Conservation (phyloP, 2,888 invertebrate species). For the Ectemnius lituratus region DNA sequence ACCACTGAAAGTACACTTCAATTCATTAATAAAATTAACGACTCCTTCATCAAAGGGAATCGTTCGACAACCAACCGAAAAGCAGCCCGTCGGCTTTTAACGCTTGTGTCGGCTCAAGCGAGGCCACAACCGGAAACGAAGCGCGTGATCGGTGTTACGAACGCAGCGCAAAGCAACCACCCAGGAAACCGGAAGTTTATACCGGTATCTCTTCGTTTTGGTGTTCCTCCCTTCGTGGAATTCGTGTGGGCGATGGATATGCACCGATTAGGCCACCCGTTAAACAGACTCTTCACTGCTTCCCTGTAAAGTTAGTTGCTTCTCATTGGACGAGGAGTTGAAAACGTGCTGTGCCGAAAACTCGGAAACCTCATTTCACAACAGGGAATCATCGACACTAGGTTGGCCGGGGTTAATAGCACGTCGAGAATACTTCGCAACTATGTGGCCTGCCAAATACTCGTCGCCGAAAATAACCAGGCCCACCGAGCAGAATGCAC, state of each 20-base stretch:
- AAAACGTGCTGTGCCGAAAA: not conserved
- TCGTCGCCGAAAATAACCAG: slow-evolving; percentile 65
- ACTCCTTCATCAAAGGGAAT: not conserved
- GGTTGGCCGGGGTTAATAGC: slow-evolving; percentile 67
- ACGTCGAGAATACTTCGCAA: slow-evolving; percentile 67
- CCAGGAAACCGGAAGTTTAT: slow-evolving; percentile 66
- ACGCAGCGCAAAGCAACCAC: slow-evolving; percentile 63
- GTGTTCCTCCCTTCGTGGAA: slow-evolving; percentile 47
- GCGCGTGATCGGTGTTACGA: slow-evolving; percentile 67
- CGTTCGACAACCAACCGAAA: slow-evolving; percentile 16
- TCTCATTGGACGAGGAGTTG: too few relatives aligned
- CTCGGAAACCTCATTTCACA: slow-evolving; percentile 9
- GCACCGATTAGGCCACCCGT: not conserved
- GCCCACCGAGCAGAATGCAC: slow-evolving; percentile 33
- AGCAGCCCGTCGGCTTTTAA: slow-evolving; percentile 31
- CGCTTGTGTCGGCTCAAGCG: slow-evolving; percentile 34
- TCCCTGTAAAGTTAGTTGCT: too few relatives aligned
- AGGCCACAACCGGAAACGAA: slow-evolving; percentile 61
- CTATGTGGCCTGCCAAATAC: slow-evolving; percentile 70
- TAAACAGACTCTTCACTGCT: not conserved
- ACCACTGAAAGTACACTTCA: too few relatives aligned
- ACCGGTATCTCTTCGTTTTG: slow-evolving; percentile 37
- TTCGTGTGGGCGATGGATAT: slow-evolving; percentile 15
- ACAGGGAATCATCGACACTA: slow-evolving; percentile 38
- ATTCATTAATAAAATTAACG: slow-evolving; percentile 1